Conservation (phyloP, 2,888 invertebrate genomes). For the Smittia aterrima region DNA sequence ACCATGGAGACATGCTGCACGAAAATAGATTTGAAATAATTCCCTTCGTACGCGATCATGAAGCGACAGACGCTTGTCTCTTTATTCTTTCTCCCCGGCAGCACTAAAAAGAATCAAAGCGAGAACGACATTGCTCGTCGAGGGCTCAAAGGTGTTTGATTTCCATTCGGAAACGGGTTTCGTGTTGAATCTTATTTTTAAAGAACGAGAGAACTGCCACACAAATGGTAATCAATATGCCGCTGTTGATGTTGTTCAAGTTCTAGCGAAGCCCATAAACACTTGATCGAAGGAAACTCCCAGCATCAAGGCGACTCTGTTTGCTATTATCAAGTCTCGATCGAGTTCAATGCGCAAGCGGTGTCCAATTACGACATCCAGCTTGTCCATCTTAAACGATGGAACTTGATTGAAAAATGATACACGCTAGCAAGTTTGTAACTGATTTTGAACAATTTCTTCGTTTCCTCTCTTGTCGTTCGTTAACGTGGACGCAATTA, state of each 20-base stretch:
- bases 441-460: background rate
- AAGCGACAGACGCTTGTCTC: background rate
- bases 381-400: background rate
- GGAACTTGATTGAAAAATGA: conserved; percentile 11
- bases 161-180: conserved; percentile 14
- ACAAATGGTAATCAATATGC: background rate
- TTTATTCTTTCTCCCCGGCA: background rate
- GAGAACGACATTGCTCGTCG: background rate
- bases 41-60: background rate
- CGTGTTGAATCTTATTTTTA: conserved; percentile 27
- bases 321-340: no score
- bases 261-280: background rate
- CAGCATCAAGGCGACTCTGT: no score
- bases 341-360: background rate
- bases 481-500: background rate
- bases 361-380: background rate
- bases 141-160: conserved; percentile 1
- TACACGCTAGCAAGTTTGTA: background rate
- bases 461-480: background rate
- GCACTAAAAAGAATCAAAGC: background rate
- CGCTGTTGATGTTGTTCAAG: background rate
- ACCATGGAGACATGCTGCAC: conserved; percentile 30
- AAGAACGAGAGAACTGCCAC: background rate
- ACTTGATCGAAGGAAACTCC: background rate
- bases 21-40: conserved; percentile 37